Base-by-base conservation (phyloP, 2,888 invertebrate species). In the Orchesella flavescens region DNA sequence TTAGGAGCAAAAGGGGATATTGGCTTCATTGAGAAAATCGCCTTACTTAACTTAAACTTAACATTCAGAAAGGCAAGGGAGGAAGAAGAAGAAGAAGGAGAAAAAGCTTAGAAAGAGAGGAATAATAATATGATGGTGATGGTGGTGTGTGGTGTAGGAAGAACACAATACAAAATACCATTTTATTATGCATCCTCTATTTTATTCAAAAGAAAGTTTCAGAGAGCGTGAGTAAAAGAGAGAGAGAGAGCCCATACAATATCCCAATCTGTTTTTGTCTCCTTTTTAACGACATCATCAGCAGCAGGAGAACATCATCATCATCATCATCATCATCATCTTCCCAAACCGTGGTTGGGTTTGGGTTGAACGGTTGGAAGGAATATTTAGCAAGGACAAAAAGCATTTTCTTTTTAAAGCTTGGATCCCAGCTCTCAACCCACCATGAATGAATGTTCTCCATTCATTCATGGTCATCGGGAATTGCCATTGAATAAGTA, bases 281-380 rank as follows among this genome's bases (percentile, higher is more conserved):
- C 68, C 73, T 78, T 78, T 78, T 78, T 78, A 78, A 78, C 77
- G 77, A 78, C 77, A 61, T 76, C 77, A 78, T 69, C 68, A 61
- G 12, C 68, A 34, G 24, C 7, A 63, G 63, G 34, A 34, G 34
- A 34, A 34, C 34, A 34, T 63, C 24, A 63, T 63, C 63, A 34
- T 17, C 15, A 53, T 2, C n/a, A 2, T 53, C 34, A 34, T 4
- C 63, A 34, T 17, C 15, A 53, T 2, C n/a, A 2, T 53, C 34
- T 4, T 4, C 34, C 34, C 34, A 34, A 34, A 34, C 34, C 34
- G 34, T 34, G 34, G 34, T 34, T 34, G 34, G 7, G 34, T 46
- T 46, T 46, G 13, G 46, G 61, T 19, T 63, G 75, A 65, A 49
- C 34, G 53, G 55, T 63, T 75, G 75, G 55, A 65, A 53, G 63